Conservation (phyloP, 1,140 invertebrate genomes). For the Drosophila ogumai region DNA sequence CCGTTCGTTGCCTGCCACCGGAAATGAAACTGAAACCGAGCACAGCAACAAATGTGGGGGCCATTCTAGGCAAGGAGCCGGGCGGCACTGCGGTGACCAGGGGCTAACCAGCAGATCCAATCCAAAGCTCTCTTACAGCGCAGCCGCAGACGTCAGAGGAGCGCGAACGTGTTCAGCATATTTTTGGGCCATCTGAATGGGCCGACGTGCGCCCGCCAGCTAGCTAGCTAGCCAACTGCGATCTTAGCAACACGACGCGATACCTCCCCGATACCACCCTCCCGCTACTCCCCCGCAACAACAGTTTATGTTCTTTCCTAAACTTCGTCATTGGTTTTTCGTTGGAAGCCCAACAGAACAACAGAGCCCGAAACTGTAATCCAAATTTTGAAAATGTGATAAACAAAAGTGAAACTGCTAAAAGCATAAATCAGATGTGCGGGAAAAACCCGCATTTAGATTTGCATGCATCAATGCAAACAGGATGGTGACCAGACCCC, state of each 20-base stretch:
- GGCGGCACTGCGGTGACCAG: conserved; percentile 6
- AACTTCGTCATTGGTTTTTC: conserved; percentile 55
- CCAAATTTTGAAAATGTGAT: conserved; percentile 20
- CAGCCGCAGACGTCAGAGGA: conserved; percentile 75
- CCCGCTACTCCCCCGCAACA: conserved; percentile 2
- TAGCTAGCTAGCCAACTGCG: conserved; percentile 12
- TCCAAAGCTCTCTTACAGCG: conserved; percentile 54
- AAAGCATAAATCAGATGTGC: conserved; percentile 5
- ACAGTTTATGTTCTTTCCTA: conserved; percentile 25
- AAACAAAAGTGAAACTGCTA: conserved; percentile 3
- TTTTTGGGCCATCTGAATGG: conserved; percentile 42
- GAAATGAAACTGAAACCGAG: conserved; percentile 76
- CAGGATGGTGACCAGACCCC: conserved; percentile 24
- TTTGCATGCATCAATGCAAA: conserved; percentile 49
- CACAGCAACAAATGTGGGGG: conserved; percentile 43
- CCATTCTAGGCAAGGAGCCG: conserved; percentile 16
- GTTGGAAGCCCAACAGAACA: conserved; percentile 32
- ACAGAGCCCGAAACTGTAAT: conserved; percentile 3
- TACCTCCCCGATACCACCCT: background rate
- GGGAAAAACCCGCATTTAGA: conserved; percentile 26
- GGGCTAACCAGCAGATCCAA: conserved; percentile 3
- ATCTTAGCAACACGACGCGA: conserved; percentile 10
- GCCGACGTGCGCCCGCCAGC: conserved; percentile 62
- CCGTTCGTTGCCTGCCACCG: conserved; percentile 64
- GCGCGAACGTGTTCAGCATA: conserved; percentile 61